These are phyloP conservation scores for Zaprionus camerounensis DNA, from an alignment of 1,140 invertebrate species.

Conservation along the genomic window DNA sequence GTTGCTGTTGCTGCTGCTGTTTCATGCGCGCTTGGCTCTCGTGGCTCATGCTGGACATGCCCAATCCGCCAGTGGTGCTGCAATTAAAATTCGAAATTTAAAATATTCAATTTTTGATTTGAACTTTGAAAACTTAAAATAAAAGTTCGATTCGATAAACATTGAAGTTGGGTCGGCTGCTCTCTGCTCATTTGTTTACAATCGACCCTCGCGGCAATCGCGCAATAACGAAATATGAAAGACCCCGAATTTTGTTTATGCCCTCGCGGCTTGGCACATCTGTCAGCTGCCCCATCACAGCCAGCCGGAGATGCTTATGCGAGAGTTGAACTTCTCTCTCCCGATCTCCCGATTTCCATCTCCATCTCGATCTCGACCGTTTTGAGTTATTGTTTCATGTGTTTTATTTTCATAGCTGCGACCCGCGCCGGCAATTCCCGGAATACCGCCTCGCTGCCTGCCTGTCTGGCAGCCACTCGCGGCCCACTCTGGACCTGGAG, in stretches of 20 bases:
- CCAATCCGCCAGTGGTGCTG: slow-evolving; percentile 64
- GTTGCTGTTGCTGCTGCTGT: slow-evolving; percentile 70
- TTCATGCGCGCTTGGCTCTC: slow-evolving; percentile 82
- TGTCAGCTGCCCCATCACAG: slow-evolving; percentile 72
- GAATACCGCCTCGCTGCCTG: slow-evolving; percentile 59
- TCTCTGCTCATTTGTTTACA: slow-evolving; percentile 60
- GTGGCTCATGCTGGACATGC: slow-evolving; percentile 81
- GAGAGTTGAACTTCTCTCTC: slow-evolving; percentile 55
- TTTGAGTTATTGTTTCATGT: slow-evolving; percentile 37
- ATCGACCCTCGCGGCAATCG: slow-evolving; percentile 39
- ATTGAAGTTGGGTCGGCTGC: slow-evolving; percentile 30
- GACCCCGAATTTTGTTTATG: slow-evolving; percentile 60
- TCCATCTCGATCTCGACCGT: slow-evolving; percentile 5
- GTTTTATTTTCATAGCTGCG: slow-evolving; percentile 58
- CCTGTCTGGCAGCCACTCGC: slow-evolving; percentile 66
- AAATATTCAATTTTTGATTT: slow-evolving; percentile 17
- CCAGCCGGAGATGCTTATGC: slow-evolving; percentile 51
- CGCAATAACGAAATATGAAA: slow-evolving; percentile 65
- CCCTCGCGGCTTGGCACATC: slow-evolving; percentile 58
- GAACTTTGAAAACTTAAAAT: neutral
- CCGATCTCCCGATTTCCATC: slow-evolving; percentile 51
- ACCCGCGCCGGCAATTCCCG: slow-evolving; percentile 59
- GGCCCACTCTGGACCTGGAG: slow-evolving; percentile 12
- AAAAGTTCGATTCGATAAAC: slow-evolving; percentile 51
- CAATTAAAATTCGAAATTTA: slow-evolving; percentile 37